Conservation (phyloP, 1,140 invertebrate genomes). For the Thaumetopoea pityocampa region DNA sequence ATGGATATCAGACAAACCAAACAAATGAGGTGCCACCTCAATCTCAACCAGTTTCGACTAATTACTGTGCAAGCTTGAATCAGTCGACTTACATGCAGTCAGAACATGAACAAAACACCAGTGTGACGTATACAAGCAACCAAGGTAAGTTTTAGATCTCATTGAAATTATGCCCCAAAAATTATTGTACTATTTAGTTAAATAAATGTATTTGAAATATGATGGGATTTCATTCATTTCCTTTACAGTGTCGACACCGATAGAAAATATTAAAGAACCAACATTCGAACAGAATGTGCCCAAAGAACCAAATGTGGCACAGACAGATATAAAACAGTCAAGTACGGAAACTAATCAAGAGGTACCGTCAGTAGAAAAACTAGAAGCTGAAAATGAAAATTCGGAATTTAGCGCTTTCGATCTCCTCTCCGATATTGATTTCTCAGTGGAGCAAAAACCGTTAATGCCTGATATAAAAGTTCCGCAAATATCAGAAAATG, state of each 20-base stretch:
- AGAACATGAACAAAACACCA: constrained; percentile 35
- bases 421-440: constrained; percentile 86
- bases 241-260: constrained; percentile 55
- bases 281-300: constrained; percentile 17
- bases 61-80: constrained; percentile 45
- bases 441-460: constrained; percentile 82
- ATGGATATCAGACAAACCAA: constrained; percentile 68
- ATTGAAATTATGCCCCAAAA: constrained; percentile 19
- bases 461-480: constrained; percentile 79
- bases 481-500: constrained; percentile 65
- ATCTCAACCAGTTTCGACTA: constrained; percentile 29
- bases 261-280: constrained; percentile 31
- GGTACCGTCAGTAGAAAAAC: constrained; percentile 15
- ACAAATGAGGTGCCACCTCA: constrained; percentile 28
- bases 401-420: constrained; percentile 81
- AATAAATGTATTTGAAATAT: constrained; percentile 51
- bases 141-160: constrained; percentile 65
- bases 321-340: background rate
- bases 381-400: constrained; percentile 29
- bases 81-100: constrained; percentile 62
- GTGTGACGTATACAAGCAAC: constrained; percentile 42
- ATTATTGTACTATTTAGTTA: constrained; percentile 28
- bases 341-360: constrained; percentile 1
- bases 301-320: constrained; percentile 6
- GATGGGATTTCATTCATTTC: constrained; percentile 54